Conservation (phyloP, 1,140 invertebrate genomes). For the Nilaparvata lugens region DNA sequence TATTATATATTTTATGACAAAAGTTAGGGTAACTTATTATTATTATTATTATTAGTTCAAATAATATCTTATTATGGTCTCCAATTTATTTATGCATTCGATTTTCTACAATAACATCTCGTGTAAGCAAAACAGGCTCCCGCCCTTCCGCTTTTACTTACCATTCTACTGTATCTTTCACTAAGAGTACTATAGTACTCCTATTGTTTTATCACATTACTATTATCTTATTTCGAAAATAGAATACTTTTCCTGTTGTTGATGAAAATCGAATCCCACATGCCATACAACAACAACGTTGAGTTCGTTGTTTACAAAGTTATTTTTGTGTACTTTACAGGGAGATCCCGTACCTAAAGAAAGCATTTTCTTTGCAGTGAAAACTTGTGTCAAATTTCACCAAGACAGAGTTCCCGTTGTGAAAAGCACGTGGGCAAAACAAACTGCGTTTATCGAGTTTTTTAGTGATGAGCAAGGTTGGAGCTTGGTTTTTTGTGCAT, state of each 20-base stretch:
- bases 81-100: too few relatives aligned
- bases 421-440: constrained; percentile 67
- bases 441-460: constrained; percentile 57
- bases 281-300: background rate
- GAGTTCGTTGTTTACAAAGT: background rate
- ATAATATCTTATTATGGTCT: too few relatives aligned
- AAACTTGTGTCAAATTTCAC: constrained; percentile 78
- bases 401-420: constrained; percentile 61
- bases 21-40: too few relatives aligned
- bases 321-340: constrained; percentile 35
- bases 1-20: too few relatives aligned
- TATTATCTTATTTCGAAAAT: background rate
- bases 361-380: constrained; percentile 73
- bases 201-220: too few relatives aligned
- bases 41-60: too few relatives aligned
- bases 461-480: constrained; percentile 68
- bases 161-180: too few relatives aligned
- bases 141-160: too few relatives aligned
- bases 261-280: background rate
- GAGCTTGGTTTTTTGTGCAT: too few relatives aligned
- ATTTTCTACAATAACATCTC: too few relatives aligned
- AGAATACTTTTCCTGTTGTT: background rate
- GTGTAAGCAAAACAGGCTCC: too few relatives aligned
- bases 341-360: constrained; percentile 42
- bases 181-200: too few relatives aligned